A percentile compares a stretch with the other conserved stretches of the same genome.
These are phyloP conservation scores for Kradibia gibbosae DNA, from an alignment of 1,140 invertebrate genomes.

Conservation along the genomic window DNA sequence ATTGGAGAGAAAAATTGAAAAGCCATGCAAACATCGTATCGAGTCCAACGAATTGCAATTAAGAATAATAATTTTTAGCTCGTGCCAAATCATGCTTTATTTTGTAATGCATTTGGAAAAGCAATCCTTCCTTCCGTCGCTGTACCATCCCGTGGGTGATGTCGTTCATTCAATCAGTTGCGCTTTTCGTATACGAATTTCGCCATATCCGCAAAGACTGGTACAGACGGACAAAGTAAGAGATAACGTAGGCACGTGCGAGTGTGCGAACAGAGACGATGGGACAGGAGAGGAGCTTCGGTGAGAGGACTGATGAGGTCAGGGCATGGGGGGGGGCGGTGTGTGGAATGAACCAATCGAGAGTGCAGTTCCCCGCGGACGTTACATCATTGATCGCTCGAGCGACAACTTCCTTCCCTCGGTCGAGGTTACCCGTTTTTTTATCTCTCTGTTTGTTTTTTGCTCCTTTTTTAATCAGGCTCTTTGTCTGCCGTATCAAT, in stretches of 20 bases:
- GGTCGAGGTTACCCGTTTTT: neutral
- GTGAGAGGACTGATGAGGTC: slow-evolving; percentile 39
- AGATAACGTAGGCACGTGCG: neutral
- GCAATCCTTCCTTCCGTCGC: neutral
- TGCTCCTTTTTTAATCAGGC: slow-evolving; percentile 36
- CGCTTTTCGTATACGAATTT: slow-evolving; percentile 7
- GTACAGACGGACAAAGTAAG: neutral
- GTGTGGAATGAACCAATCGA: slow-evolving; percentile 47
- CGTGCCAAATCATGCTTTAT: neutral
- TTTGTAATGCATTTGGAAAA: neutral
- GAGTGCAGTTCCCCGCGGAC: slow-evolving; percentile 54
- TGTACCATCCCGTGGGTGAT: neutral
- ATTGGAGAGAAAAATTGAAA: too few relatives aligned
- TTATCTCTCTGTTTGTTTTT: slow-evolving; percentile 43
- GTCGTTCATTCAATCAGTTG: neutral
- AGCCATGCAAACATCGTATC: too few relatives aligned
- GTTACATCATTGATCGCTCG: slow-evolving; percentile 58
- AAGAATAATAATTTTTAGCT: slow-evolving; percentile 24
- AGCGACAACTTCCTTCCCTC: slow-evolving; percentile 44
- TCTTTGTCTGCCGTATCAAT: slow-evolving; percentile 2
- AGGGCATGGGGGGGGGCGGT: slow-evolving; percentile 36
- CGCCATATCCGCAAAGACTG: neutral
- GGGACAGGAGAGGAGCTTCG: neutral
- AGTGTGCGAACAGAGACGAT: neutral
- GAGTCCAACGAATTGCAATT: neutral